Evolutionary conservation across 2,113 vertebrate genomes (phyloP).

Genomic region (Galbula dea): DNA sequence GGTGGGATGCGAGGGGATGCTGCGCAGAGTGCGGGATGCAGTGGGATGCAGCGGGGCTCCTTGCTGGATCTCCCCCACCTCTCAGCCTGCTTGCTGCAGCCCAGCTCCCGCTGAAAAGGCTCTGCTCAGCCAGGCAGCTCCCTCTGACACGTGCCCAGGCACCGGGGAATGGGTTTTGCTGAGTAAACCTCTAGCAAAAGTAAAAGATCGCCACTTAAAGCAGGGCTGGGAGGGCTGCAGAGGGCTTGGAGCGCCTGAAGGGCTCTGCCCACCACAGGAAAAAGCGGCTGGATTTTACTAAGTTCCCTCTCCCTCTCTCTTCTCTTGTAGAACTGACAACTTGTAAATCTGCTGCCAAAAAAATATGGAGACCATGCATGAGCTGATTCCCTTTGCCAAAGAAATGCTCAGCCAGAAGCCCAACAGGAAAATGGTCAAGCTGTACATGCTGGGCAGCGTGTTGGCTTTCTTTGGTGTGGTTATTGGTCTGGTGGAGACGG

Average conservation of each 20-base stretch:
- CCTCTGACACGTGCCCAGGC: rapidly evolving
- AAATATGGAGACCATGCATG: conserved; percentile 80
- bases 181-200: background rate
- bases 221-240: background rate
- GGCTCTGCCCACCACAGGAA: rapidly evolving
- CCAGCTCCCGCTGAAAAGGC: background rate
- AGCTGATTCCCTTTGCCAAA: conserved; percentile 86
- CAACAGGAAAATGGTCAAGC: conserved; percentile 79
- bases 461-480: conserved; percentile 82
- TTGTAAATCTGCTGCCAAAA: background rate
- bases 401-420: conserved; percentile 83
- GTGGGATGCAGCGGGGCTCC: no score
- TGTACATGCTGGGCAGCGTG: conserved; percentile 87
- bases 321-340: background rate
- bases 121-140: background rate
- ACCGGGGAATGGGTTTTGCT: rapidly evolving
- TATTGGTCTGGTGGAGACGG: conserved; percentile 80
- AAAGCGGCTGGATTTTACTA: background rate
- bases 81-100: background rate
- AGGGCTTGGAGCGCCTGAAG: background rate
- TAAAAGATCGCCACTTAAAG: rapidly evolving
- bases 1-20: background rate
- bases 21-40: rapidly evolving
- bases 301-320: background rate
- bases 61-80: no score